Evolutionary conservation across 2,888 invertebrate genomes (phyloP).

Genomic region (Platycnemis pennipes): DNA sequence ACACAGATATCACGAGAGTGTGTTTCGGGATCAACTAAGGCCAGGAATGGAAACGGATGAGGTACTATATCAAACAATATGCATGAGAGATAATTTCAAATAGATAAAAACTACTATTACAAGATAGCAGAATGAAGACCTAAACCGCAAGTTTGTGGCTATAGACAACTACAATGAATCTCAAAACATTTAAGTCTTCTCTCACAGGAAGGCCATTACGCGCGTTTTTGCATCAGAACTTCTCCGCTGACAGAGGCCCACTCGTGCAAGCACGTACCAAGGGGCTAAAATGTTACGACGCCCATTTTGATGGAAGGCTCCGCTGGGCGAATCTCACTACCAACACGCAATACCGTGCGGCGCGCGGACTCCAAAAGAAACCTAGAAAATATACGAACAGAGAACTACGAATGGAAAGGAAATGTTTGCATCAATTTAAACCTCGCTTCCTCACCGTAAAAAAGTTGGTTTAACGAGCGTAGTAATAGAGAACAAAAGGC

Average conservation of each 20-base stretch:
- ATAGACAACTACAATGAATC: neutral
- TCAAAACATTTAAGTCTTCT: neutral
- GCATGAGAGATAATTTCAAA: no score
- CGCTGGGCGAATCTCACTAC: neutral
- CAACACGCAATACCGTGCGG: neutral
- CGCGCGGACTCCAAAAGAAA: neutral
- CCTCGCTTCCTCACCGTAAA: neutral
- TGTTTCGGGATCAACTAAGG: no score
- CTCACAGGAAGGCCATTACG: neutral
- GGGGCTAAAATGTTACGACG: neutral
- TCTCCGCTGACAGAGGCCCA: neutral
- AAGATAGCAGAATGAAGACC: no score
- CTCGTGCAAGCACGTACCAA: conserved; percentile 15
- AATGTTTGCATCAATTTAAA: neutral
- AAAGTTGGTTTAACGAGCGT: neutral
- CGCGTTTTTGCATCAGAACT: neutral
- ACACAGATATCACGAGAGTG: no score
- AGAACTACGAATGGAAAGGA: neutral
- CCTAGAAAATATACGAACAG: neutral
- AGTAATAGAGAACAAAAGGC: neutral
- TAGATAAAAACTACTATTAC: no score
- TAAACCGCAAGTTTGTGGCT: neutral
- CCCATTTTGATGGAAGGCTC: conserved; percentile 22
- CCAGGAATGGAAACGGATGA: no score
- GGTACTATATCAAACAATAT: no score